Evolutionary conservation across 2,888 invertebrate species (phyloP), one percentile per base, ranked within the genome.

Genomic region (Cephus runcator): DNA sequence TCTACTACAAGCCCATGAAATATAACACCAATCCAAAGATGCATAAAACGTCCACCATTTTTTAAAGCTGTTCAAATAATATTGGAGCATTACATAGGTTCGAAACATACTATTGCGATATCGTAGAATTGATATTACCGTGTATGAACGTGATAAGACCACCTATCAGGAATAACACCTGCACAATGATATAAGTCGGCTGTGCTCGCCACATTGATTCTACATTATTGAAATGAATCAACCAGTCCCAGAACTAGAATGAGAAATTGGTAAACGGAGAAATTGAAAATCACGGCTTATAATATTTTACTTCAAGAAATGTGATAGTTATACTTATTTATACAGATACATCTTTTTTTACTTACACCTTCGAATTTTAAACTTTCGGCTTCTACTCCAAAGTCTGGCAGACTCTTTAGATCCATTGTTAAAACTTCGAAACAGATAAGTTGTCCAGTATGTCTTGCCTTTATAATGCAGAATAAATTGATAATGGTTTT

Each of bases 1-100:
- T 97, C 97, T 36, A 96, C 94, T 0, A 95, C 93, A 2, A 96
- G 84, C 3, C 96, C 96, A 87, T 96, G 96, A 3, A 96, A 90
- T n/a, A 96, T 88, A 0, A 95, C 94, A 1, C 93, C 94, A 31
- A 96, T 85, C 96, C 96, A 97, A 76, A 96, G 92, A 91, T 95
- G 96, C 0, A 94, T 93, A 92, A 95, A 95, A 76, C 96, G 92
- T 0, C 96, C 96, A n/a, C 96, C 95, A 86, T 94, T 93, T 73
- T 93, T 92, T 79, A 94, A 91, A 56, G 96, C 96, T 96, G 85
- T 56, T 56, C 23, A 56, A 23, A 56, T 23, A 56, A 56, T 56
- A 23, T 56, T 23, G 6, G 56, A 56, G 6, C 56, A 56, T 56
- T 56, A 23, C 23, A 23, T 9, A 56, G 15, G 23, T 23, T 56